Conservation (phyloP, 1,140 invertebrate genomes). For the Drosophila elegans region DNA sequence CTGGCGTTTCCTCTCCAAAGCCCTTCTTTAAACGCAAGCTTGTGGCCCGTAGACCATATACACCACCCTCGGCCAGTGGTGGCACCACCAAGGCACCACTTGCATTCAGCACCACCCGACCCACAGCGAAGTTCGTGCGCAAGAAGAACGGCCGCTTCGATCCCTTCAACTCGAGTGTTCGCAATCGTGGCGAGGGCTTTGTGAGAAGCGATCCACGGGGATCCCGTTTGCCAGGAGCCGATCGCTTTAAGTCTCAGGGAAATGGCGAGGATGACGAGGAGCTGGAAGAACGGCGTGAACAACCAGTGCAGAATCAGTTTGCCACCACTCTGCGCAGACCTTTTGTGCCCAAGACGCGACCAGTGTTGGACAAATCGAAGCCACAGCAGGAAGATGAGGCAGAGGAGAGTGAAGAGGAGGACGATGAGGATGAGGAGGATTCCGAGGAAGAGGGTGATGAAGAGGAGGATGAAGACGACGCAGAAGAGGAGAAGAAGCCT, state of each 20-base stretch:
- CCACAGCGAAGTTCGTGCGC: constrained; percentile 70
- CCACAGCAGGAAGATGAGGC: constrained; percentile 4
- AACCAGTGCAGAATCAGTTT: constrained; percentile 28
- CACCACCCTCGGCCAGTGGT: constrained; percentile 19
- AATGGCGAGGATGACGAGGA: constrained; percentile 79
- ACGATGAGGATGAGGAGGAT: constrained; percentile 45
- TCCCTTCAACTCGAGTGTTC: constrained; percentile 73
- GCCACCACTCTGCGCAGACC: constrained; percentile 40
- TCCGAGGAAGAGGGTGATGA: constrained; percentile 43
- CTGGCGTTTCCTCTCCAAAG: constrained; percentile 20
- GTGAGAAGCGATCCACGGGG: constrained; percentile 72
- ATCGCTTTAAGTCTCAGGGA: constrained; percentile 56
- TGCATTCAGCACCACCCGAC: constrained; percentile 44
- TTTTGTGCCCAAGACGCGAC: constrained; percentile 43
- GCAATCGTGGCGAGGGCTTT: constrained; percentile 69
- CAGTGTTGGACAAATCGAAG: constrained; percentile 2
- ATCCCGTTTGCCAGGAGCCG: constrained; percentile 54
- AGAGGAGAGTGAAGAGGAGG: constrained; percentile 38
- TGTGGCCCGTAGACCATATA: constrained; percentile 66
- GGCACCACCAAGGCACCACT: constrained; percentile 34
- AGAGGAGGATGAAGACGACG: constrained; percentile 33
- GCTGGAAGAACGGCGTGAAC: constrained; percentile 33
- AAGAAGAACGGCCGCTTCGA: constrained; percentile 76
- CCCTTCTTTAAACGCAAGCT: constrained; percentile 73
- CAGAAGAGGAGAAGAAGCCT: constrained; percentile 14